Evolutionary conservation across 2,797 vertebrate species (phyloP), one percentile per base, ranked within the genome.

Genomic region (Arctocebus calabarensis): DNA sequence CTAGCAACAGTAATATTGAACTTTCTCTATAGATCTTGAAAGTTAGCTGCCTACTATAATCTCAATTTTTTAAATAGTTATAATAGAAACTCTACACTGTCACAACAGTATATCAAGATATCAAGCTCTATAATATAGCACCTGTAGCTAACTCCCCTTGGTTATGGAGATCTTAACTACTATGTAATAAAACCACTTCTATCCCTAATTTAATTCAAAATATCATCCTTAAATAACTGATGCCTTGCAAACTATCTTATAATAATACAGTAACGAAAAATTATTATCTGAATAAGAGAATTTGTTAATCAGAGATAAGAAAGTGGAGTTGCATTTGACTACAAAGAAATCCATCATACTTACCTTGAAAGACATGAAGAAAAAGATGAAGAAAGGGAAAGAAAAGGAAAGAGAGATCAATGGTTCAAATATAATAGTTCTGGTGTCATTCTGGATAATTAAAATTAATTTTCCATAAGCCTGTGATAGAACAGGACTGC

Each of bases 1-100:
- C 74, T 64, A 73, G 17, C 43, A 84, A 84, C 64, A 73, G 59
- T 1, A 92, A 83, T 32, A 73, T 0, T 88, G 19, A 94, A 78
- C 25, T 73, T 94, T 91, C 45, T 59, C 75, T 78, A 6, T 55
- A 95, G 75, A 96, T 83, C 75, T 88, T 94, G 74, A 84, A 48
- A 92, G 81, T 16, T 74, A 37, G 32, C 52, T 81, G 25, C 70
- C 68, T 55, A 71, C 32, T 29, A 14, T 59, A 93, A 68, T 64
- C 34, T 85, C 84, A 68, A 90, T 52, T 81, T 96, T 79, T 70
- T 7, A 91, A 95, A 84, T 59, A 81, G 79, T 90, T 94, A 64
- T 84, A 77, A 93, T 11, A 91, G 12, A n/a, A 91, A 73, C 71
- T 45, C 66, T 43, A 84, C 9, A 10, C 68, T 71, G 73, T 81